Percentiles rank a stretch among this genome's conserved stretches.
Conservation (phyloP, 2,888 invertebrate genomes). For the Cancer borealis region DNA sequence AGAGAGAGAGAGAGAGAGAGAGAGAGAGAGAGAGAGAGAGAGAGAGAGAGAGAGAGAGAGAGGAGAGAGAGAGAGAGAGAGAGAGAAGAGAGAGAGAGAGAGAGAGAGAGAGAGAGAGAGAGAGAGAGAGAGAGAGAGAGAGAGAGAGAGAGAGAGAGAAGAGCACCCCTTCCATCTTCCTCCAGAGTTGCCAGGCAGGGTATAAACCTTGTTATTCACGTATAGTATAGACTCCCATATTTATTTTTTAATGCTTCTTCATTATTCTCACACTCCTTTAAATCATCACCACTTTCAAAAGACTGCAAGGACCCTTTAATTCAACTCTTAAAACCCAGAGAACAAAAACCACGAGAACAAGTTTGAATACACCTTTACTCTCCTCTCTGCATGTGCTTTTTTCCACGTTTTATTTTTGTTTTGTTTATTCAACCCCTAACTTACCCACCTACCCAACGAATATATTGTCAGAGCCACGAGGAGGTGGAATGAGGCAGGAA, state of each 20-base stretch:
- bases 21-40: neutral
- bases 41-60: slow-evolving; percentile 38
- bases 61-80: slow-evolving; percentile 30
- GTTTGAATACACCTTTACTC: neutral
- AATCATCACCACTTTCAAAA: neutral
- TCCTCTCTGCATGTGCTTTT: neutral
- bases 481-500: neutral
- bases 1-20: slow-evolving; percentile 33
- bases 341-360: neutral
- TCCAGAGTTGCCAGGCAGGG: neutral
- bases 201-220: neutral
- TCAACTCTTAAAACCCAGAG: neutral
- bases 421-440: neutral
- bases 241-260: too few species aligned
- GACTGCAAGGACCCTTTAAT: neutral
- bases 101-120: slow-evolving; percentile 36
- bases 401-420: neutral
- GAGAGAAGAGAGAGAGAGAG: slow-evolving; percentile 36
- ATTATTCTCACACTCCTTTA: neutral
- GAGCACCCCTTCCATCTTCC: neutral
- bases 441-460: neutral
- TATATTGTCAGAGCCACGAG: neutral
- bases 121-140: slow-evolving; percentile 29
- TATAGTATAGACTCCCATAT: neutral
- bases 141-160: slow-evolving; percentile 45